Conservation (phyloP, 2,888 invertebrate species). For the Erebia palarica region DNA sequence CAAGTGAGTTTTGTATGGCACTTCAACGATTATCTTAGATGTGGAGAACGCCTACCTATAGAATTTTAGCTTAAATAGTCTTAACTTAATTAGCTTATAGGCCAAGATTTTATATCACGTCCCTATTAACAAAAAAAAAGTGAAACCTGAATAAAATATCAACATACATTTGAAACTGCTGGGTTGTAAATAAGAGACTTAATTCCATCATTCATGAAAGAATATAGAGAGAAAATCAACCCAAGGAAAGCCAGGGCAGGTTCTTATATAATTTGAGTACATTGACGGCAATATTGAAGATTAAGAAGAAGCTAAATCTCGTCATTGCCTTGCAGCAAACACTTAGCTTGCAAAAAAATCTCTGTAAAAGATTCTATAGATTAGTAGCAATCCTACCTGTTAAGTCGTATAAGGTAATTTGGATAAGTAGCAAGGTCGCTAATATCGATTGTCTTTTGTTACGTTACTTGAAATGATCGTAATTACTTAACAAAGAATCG, state of each 20-base stretch:
- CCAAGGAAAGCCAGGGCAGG: too few relatives aligned
- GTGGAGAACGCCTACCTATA: neutral
- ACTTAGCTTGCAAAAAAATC: neutral
- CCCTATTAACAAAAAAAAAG: too few relatives aligned
- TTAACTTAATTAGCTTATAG: neutral
- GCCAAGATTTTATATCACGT: too few relatives aligned
- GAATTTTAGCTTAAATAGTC: neutral
- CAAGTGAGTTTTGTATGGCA: conserved; percentile 42
- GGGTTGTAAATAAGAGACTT: too few relatives aligned
- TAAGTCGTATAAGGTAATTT: neutral
- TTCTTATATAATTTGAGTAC: too few relatives aligned
- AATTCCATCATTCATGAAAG: too few relatives aligned
- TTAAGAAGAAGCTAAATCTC: too few relatives aligned
- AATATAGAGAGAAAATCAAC: too few relatives aligned
- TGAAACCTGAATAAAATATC: too few relatives aligned
- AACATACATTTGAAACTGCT: too few relatives aligned
- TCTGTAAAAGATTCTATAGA: neutral
- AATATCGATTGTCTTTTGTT: conserved; percentile 1
- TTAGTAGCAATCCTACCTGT: neutral
- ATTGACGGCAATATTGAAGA: too few relatives aligned
- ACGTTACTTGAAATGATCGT: neutral
- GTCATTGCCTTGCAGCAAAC: neutral
- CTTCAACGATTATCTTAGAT: conserved; percentile 10
- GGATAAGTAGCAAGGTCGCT: neutral
- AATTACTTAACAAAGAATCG: neutral